Evolutionary conservation across 2,888 invertebrate species (phyloP).

Genomic region (Mimachlamys varia): DNA sequence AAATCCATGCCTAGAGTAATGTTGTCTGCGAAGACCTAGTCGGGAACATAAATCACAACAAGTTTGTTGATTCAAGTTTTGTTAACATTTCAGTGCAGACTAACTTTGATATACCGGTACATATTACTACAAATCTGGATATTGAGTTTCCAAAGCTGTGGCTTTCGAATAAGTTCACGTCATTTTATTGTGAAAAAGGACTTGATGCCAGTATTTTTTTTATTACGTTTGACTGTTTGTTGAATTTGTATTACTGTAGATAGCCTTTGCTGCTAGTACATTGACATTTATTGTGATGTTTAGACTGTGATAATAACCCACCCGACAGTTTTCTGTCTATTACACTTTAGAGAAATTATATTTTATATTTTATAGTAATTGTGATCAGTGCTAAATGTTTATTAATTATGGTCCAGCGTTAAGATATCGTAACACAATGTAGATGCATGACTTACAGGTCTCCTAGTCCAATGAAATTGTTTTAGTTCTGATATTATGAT

Average conservation of each 20-base stretch:
- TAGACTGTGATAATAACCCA: slow-evolving; percentile 8
- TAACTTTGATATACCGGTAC: background rate
- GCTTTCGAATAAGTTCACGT: background rate
- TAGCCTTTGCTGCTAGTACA: background rate
- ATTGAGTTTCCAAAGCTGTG: background rate
- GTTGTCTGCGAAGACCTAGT: background rate
- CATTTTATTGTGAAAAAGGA: background rate
- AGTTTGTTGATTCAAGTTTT: too few relatives aligned
- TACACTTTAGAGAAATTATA: background rate
- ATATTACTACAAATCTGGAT: background rate
- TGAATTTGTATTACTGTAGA: background rate
- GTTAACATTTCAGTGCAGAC: too few relatives aligned
- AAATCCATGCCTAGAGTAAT: slow-evolving; percentile 53
- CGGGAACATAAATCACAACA: background rate
- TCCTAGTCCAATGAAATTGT: too few relatives aligned
- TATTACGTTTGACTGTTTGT: background rate
- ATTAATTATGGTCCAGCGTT: too few relatives aligned
- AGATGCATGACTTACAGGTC: too few relatives aligned
- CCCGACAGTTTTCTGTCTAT: slow-evolving; percentile 20
- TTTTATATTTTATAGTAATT: background rate
- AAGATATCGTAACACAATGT: too few relatives aligned
- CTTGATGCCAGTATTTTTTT: background rate
- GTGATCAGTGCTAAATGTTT: slow-evolving; percentile 2
- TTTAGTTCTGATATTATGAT: too few relatives aligned
- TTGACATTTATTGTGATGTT: background rate